Base-by-base conservation (phyloP, 2,797 vertebrate species). In the Coregonus ussuriensis region DNA sequence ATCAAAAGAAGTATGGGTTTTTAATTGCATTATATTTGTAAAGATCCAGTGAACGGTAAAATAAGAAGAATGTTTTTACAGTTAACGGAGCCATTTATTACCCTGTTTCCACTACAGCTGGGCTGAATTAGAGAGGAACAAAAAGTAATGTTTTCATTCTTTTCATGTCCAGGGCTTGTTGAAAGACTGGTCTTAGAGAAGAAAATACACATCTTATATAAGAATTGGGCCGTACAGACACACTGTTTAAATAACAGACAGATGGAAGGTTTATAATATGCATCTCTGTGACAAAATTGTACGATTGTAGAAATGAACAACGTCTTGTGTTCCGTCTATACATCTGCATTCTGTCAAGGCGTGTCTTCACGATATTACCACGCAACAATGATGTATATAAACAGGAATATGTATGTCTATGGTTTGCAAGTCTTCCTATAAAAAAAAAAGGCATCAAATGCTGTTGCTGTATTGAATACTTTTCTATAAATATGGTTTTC, bases 131-230 rank as follows among this genome's bases (percentile, higher is more conserved):
- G 53, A 29, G 35, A 52, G 6, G 52, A 74, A 66, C 21, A 47
- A 62, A 78, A 35, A 33, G 74, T 14, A 59, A 68, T 77, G 75
- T 81, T 70, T 67, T 53, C 18, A 59, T 75, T 77, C 67, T 74
- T 72, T 77, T 71, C 51, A 53, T 68, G 52, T 74, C 72, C 68
- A 25, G 35, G 31, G 71, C 14, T 4, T 21, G 53, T 13, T 71
- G 0, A 51, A 71, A 51, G 71, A 59, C 51, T 53, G 7, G 1
- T 75, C 67, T 56, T 0, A 75, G 41, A 14, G 54, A 62, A n/a
- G 54, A 31, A 62, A 72, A 72, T 52, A 53, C 11, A 21, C 51
- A 65, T 74, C 21, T 35, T 67, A 71, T 54, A 18, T 51, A 47
- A 70, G 68, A 47, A 3, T 3, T 5, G 68, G 18, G 18, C 68